Conservation (phyloP, 2,888 invertebrate genomes). For the Acronicta aceris region DNA sequence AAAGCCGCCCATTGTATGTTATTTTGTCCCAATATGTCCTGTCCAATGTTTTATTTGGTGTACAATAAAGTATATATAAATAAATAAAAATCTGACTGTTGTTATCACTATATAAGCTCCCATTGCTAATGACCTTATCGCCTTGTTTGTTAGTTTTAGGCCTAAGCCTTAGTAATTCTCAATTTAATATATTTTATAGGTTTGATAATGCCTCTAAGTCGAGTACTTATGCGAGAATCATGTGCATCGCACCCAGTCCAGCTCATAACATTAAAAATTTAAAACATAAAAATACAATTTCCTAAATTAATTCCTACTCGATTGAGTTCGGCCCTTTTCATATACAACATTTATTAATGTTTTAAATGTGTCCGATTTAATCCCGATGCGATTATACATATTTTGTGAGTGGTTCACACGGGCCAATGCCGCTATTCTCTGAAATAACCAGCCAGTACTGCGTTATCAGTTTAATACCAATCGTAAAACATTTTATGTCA, state of each 20-base stretch:
- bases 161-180: too few species aligned
- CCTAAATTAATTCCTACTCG: constrained; percentile 28
- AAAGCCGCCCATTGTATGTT: too few species aligned
- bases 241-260: neutral
- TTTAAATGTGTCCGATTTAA: constrained; percentile 30
- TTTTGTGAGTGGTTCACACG: constrained; percentile 43
- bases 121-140: too few species aligned
- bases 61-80: too few species aligned
- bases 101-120: too few species aligned
- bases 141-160: too few species aligned
- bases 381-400: constrained; percentile 23
- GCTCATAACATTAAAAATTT: constrained; percentile 21
- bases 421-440: constrained; percentile 7
- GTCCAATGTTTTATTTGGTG: too few species aligned
- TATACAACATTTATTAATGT: constrained; percentile 32
- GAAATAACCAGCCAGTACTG: constrained; percentile 18
- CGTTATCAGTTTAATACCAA: constrained; percentile 32
- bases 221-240: neutral
- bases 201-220: too few species aligned
- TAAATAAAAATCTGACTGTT: neutral
- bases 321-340: constrained; percentile 30
- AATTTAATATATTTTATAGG: too few species aligned
- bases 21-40: too few species aligned
- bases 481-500: constrained; percentile 54
- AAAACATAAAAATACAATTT: constrained; percentile 34